phyloP scores from a whole-genome alignment of 2,113 vertebrate species.

The Steatornis caripensis region DNA sequence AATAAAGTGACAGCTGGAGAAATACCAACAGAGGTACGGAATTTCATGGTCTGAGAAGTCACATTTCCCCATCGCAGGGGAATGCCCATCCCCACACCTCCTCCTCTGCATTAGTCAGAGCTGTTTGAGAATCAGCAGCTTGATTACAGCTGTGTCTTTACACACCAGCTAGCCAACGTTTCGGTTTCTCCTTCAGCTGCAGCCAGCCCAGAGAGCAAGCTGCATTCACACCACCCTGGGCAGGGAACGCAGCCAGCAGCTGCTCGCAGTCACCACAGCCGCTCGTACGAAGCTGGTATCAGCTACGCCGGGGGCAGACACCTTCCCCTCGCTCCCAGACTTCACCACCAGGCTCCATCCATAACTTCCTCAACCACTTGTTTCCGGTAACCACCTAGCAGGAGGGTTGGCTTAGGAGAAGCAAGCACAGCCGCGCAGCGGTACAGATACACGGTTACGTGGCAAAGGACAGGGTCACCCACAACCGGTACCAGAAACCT shows the following conservation, averaged over 20 bases:
- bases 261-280: background rate
- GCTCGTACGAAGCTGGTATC: background rate
- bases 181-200: background rate
- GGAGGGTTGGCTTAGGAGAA: background rate
- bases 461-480: background rate
- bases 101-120: background rate
- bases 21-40: background rate
- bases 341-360: background rate
- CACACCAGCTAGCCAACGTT: background rate
- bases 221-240: background rate
- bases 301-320: accelerated
- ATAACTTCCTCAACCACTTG: background rate
- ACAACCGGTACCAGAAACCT: background rate
- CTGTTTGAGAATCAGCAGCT: background rate
- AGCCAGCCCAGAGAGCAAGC: background rate
- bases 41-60: background rate
- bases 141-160: background rate
- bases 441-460: accelerated
- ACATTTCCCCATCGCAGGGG: background rate
- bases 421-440: background rate
- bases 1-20: background rate
- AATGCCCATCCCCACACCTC: background rate
- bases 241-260: background rate
- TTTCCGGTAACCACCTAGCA: background rate
- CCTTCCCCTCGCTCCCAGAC: background rate